Evolutionary conservation across 2,797 vertebrate species (phyloP), one percentile per base, ranked within the genome.

Genomic region (Catostomus latipinnis): DNA sequence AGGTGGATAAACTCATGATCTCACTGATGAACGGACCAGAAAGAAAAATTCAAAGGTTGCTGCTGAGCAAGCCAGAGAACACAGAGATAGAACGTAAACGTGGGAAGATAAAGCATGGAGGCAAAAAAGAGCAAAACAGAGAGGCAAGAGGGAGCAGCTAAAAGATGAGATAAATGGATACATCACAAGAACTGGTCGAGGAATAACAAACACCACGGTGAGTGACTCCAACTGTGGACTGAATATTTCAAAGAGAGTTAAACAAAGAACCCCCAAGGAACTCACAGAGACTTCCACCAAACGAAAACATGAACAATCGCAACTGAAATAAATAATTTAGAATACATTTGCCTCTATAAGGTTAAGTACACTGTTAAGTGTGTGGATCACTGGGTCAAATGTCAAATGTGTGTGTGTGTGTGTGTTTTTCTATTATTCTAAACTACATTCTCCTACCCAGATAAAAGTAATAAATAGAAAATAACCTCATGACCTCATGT

Each of bases 41-140:
- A 9, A 61, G n/a, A 74, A 70, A 66, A 8, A 57, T 53, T 11
- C 52, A 67, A 3, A 78, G 50, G 10, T 16, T 78, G n/a, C 60
- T 18, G 43, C 18, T 18, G 18, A 61, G 18, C 56, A 62, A 60
- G 6, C 6, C 57, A 46, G 7, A 70, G 48, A 70, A 61, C 45
- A 68, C 56, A 53, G 56, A 70, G 46, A 70, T 61, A 61, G 45
- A 68, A 68, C n/a, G 54, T 22, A 60, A 76, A 68, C 9, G 46
- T 60, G 67, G 57, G 48, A 70, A 70, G 67, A 78, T 78, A 13
- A 50, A 78, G 58, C 71, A 74, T 62, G 18, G 48, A 60, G 14
- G 56, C 52, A 74, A 62, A 57, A 62, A 72, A 74, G 71, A 74
- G 71, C 48, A 34, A 34, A 34, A 34, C 34, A 74, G 48, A 74